Conservation (phyloP, 2,113 vertebrate species). For the Chunga burmeisteri region DNA sequence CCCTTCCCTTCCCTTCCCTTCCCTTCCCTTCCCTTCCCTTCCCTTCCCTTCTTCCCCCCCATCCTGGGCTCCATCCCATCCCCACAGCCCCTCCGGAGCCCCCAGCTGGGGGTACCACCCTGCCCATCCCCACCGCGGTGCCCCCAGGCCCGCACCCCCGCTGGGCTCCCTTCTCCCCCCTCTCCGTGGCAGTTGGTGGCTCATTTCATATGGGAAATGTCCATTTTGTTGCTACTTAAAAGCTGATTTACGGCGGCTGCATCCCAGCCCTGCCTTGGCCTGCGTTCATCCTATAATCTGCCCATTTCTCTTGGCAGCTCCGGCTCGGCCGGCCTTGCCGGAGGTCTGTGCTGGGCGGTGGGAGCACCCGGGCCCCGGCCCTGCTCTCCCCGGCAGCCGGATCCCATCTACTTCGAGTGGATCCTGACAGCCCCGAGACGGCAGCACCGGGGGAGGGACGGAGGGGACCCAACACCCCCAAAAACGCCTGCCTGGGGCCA, state of each 20-base stretch:
- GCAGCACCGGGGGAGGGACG: neutral
- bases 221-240: conserved; percentile 77
- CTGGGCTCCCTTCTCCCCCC: neutral
- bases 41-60: neutral
- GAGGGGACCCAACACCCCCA: neutral
- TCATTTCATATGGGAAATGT: conserved; percentile 73
- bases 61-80: neutral
- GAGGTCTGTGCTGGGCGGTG: neutral
- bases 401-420: conserved; percentile 73
- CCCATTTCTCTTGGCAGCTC: conserved; percentile 71
- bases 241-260: conserved; percentile 74
- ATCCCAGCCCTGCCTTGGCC: conserved; percentile 72
- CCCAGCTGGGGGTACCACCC: rapidly evolving
- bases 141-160: neutral
- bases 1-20: neutral
- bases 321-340: conserved; percentile 21
- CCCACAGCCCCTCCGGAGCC: neutral
- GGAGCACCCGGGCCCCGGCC: neutral
- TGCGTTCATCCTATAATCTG: conserved; percentile 70
- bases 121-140: neutral
- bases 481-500: rapidly evolving
- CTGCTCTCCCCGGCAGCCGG: conserved; percentile 67
- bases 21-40: neutral
- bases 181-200: neutral
- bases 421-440: conserved; percentile 48